Base-by-base conservation (phyloP, 2,113 vertebrate genomes). In the Mesembrinibis cayennensis region DNA sequence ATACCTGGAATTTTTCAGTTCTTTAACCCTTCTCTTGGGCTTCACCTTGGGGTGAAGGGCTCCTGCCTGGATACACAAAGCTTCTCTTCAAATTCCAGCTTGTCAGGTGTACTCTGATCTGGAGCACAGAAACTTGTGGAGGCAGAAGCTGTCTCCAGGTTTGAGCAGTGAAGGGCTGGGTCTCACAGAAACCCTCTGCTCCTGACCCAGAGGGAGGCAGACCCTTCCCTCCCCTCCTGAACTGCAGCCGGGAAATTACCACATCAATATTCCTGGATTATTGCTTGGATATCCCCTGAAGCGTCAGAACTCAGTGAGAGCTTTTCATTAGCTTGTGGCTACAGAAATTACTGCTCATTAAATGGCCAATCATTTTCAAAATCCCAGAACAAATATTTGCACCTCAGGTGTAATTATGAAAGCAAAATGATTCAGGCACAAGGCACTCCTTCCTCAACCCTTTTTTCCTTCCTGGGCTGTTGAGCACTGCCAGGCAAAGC, bases 261-360 rank as follows among this genome's bases (percentile, higher is more conserved):
- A 70, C 36, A 7, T n/a, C 32, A 40, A 4, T n/a, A 50, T 72
- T 66, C 79, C 50, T 4, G 67, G 71, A 21, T 42, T 70, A 44
- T 26, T 73, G 59, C 67, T 61, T 58, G 70, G 71, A 27, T 53
- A 58, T 58, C 32, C 55, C 36, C 55, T 45, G 63, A 52, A 95
- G 90, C 89, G 79, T 10, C 85, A 73, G 47, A 82, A 52, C 66
- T 49, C 40, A 26, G 16, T 0, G 40, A 80, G 52, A 89, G 29
- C 23, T 89, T 94, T 93, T 87, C 65, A 81, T 87, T 93, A 87
- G 90, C 96, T 93, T 25, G 73, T 92, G 89, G 95, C 91, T 96
- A 95, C 95, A 92, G 80, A 91, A 94, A 95, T 89, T 93, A 32
- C n/a, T 25, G 90, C 85, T 96, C 79, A 42, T 87, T 93, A 93